Conservation (phyloP, 2,113 vertebrate species). For the Triplophysa tibetana region DNA sequence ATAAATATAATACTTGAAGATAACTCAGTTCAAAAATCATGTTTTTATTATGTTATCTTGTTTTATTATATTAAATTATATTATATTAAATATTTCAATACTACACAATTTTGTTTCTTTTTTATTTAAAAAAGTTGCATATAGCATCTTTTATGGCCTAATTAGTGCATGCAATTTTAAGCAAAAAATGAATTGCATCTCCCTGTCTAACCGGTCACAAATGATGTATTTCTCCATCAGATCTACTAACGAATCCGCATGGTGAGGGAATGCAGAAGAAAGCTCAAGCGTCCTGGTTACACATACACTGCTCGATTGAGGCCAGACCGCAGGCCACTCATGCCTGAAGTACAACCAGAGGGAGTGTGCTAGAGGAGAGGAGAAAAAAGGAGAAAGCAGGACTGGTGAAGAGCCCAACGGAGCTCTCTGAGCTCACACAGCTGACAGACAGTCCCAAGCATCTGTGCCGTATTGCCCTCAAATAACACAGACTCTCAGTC, state of each 20-base stretch:
- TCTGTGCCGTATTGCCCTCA: slow-evolving; percentile 18
- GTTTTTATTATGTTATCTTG: too few relatives aligned
- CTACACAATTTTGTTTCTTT: too few relatives aligned
- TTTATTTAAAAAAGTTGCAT: too few relatives aligned
- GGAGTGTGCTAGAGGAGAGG: neutral
- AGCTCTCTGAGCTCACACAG: neutral
- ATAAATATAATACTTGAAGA: too few relatives aligned
- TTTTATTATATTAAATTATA: too few relatives aligned
- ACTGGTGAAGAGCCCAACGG: slow-evolving; percentile 14
- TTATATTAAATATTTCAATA: too few relatives aligned
- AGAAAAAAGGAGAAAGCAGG: slow-evolving; percentile 18
- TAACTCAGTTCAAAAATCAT: too few relatives aligned
- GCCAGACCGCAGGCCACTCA: slow-evolving; percentile 12
- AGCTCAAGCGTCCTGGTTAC: slow-evolving; percentile 39
- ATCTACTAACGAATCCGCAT: slow-evolving; percentile 27
- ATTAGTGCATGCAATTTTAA: too few relatives aligned
- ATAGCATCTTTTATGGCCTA: too few relatives aligned
- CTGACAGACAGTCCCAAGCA: neutral
- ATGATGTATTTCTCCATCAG: too few relatives aligned
- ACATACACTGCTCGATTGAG: slow-evolving; percentile 34
- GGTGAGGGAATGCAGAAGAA: slow-evolving; percentile 1
- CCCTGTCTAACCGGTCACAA: neutral
- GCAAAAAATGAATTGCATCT: neutral
- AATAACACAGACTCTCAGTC: slow-evolving; percentile 31
- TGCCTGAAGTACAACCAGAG: slow-evolving; percentile 12